These are phyloP conservation scores for Erythrocercus mccallii DNA, from an alignment of 2,113 vertebrate species.

Conservation along the genomic window DNA sequence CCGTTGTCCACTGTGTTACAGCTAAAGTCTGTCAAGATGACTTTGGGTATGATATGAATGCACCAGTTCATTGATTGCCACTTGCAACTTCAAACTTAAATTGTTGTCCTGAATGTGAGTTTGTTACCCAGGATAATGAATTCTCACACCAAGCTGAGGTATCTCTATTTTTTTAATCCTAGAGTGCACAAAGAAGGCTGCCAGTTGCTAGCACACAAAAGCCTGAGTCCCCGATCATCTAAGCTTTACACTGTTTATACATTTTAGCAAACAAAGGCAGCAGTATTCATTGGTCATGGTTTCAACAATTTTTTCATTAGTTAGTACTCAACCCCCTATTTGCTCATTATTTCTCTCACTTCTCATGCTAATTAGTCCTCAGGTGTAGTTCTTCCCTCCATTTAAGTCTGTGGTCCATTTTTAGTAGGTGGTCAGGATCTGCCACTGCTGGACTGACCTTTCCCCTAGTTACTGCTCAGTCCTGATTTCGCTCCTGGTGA, in stretches of 20 bases:
- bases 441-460: neutral
- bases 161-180: neutral
- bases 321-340: neutral
- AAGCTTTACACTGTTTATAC: neutral
- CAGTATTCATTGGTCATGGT: neutral
- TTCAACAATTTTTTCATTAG: neutral
- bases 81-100: neutral
- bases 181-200: accelerated
- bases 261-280: neutral
- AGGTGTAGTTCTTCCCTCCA: neutral
- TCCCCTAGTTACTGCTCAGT: neutral
- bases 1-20: neutral
- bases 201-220: neutral
- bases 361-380: neutral
- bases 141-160: neutral
- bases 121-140: neutral
- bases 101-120: neutral
- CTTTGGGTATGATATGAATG: neutral
- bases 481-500: neutral
- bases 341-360: neutral
- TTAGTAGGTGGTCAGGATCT: neutral
- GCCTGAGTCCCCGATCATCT: neutral
- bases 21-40: neutral
- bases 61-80: neutral
- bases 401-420: neutral